phyloP scores from a whole-genome alignment of 2,113 vertebrate species.

The Leptobrachium leishanense region DNA sequence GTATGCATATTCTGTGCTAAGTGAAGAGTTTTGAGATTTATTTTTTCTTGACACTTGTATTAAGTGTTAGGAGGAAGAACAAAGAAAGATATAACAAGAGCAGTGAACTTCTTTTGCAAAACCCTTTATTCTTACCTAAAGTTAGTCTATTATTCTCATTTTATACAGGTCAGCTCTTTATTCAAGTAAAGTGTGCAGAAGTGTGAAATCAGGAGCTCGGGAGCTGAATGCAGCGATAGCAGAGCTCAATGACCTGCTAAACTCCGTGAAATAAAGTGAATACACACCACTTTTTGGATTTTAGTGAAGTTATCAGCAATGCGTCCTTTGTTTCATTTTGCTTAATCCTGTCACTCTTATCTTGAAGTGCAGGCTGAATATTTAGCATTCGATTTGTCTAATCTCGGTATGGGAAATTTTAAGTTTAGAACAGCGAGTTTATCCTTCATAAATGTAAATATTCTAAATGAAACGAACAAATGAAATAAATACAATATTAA shows the following conservation, averaged over 20 bases:
- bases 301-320: conserved; percentile 13
- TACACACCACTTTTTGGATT: background rate
- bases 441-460: background rate
- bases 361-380: conserved; percentile 3
- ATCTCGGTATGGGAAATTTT: conserved; percentile 8
- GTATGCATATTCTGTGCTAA: no score
- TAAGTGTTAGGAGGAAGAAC: no score
- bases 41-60: no score
- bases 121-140: background rate
- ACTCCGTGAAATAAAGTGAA: background rate
- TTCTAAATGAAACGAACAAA: background rate
- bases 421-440: background rate
- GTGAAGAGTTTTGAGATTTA: no score
- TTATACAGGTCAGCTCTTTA: background rate
- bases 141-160: background rate
- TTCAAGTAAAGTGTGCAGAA: background rate
- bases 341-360: conserved; percentile 16
- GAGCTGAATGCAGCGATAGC: background rate
- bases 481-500: background rate
- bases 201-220: background rate
- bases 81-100: no score
- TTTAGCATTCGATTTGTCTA: conserved; percentile 5
- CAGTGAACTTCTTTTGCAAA: background rate
- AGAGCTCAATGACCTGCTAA: background rate
- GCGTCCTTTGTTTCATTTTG: conserved; percentile 3